Evolutionary conservation across 2,797 vertebrate genomes (phyloP).

Genomic region (Peromyscus attwateri): DNA sequence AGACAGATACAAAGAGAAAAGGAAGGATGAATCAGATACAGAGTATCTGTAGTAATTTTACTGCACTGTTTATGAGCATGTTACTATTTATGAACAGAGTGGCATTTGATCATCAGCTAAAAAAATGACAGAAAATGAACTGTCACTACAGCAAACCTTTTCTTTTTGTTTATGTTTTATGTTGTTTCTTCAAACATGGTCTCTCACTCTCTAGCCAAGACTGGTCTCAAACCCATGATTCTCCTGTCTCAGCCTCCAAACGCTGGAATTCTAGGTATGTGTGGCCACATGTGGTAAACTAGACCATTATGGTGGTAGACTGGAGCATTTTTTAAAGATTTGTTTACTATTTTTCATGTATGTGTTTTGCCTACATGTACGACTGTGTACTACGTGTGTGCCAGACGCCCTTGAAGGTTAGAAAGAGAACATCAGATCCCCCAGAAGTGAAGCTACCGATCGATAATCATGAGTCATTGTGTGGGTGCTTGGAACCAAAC

Average conservation of each 20-base stretch:
- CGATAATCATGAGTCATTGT: too few species aligned
- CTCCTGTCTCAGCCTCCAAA: background rate
- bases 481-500: background rate
- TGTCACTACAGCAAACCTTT: background rate
- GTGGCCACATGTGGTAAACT: background rate
- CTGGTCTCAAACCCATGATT: background rate
- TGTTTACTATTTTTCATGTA: background rate
- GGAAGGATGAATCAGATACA: background rate
- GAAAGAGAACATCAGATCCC: background rate
- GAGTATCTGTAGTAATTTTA: conserved; percentile 27
- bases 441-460: too few species aligned
- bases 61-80: background rate
- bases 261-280: background rate
- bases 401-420: background rate
- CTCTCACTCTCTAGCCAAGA: background rate
- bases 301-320: background rate
- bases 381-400: background rate
- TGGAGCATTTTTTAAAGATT: background rate
- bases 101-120: conserved; percentile 52
- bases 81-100: conserved; percentile 38
- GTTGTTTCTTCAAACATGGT: background rate
- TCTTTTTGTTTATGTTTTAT: background rate
- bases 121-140: conserved; percentile 36
- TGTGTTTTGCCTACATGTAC: background rate
- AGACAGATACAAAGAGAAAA: background rate